These are phyloP conservation scores for Archocentrus centrarchus DNA, from an alignment of 2,113 vertebrate species.

Conservation along the genomic window DNA sequence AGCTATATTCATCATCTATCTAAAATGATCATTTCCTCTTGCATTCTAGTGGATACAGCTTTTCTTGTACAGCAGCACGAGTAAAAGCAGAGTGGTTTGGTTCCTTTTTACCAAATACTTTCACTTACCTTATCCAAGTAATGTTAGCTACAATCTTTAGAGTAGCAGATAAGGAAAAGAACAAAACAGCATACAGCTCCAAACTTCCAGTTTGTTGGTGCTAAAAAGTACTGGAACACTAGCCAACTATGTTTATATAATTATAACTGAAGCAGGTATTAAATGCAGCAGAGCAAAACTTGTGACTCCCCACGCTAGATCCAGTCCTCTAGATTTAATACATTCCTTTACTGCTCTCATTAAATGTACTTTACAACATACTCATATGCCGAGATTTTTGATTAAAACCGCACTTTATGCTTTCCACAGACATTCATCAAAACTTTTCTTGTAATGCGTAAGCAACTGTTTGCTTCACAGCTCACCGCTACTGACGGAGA, in stretches of 20 bases:
- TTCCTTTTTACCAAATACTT: background rate
- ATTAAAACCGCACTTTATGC: constrained; percentile 1
- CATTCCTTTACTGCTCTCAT: background rate
- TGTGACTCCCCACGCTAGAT: background rate
- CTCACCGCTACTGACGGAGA: constrained; percentile 11
- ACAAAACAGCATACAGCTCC: background rate
- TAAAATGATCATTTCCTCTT: background rate
- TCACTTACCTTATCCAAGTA: background rate
- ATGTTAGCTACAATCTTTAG: too few species aligned
- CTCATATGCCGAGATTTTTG: background rate
- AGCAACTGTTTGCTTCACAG: background rate
- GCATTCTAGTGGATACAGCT: fast-evolving
- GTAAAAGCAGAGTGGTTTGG: background rate
- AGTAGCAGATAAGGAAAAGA: too few species aligned
- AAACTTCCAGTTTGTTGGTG: background rate
- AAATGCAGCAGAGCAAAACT: background rate
- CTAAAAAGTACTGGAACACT: background rate
- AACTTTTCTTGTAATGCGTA: background rate
- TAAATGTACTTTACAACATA: background rate
- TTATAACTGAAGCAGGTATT: background rate
- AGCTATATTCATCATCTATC: background rate
- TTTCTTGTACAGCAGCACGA: background rate
- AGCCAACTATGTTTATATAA: background rate
- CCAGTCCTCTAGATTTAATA: background rate
- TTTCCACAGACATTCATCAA: background rate